Evolutionary conservation across 2,797 vertebrate species (phyloP), one percentile per base, ranked within the genome.

Genomic region (Sitta carolinensis): DNA sequence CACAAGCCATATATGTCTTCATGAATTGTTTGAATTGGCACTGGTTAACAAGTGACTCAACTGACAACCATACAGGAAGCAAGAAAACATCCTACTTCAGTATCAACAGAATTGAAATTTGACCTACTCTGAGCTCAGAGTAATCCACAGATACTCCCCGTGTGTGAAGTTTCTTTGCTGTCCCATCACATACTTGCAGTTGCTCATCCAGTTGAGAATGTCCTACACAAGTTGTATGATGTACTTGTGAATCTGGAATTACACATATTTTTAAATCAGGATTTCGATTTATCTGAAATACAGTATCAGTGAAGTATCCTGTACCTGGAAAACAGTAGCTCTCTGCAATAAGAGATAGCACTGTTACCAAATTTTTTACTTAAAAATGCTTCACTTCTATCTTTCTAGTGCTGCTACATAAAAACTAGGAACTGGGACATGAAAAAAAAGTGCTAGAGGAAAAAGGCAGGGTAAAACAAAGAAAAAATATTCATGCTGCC

Each of bases 71-170:
- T 25, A 51, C 3, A 26, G 3, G 13, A 26, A 78, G 34, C 13
- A 68, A 74, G 55, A 68, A 88, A 87, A 54, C 0, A 0, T 40
- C 47, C 26, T 75, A 32, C 20, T 81, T 82, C 18, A 23, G 16
- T 45, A 55, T 66, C 36, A 55, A 48, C 12, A 72, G 42, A 68
- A 81, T 3, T 61, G 20, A 74, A 48, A 45, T 76, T 7, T 58
- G 63, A 95, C 97, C 57, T 97, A 99, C 99, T 97, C 98, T 98
- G 87, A 99, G 97, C 78, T 97, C 98, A 47, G 90, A 92, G 55
- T 95, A 97, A 97, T 99, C 97, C 91, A 99, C 98, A 34, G 97
- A 95, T 36, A 99, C 94, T 29, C 96, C 95, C 91, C 97, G 82
- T 26, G 98, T 96, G 68, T 98, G 93, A 84, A 98, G 96, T 67